phyloP scores from a whole-genome alignment of 2,797 vertebrate genomes.

The Microctenopoma lineatum region DNA sequence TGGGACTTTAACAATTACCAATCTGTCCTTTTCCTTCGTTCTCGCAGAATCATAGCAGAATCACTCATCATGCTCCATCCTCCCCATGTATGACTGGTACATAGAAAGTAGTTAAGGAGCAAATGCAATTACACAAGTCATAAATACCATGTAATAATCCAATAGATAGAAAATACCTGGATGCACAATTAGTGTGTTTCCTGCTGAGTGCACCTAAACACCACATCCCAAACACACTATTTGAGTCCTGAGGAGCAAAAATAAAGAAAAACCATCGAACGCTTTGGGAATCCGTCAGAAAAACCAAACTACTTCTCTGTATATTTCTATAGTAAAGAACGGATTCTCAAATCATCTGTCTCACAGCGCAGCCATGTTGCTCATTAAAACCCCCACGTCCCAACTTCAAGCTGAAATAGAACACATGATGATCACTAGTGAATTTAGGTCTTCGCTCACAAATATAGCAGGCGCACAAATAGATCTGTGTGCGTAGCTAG shows the following conservation, averaged over 20 bases:
- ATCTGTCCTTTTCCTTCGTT: no score
- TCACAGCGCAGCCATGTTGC: conserved; percentile 14
- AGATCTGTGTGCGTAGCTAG: neutral
- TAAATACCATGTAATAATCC: no score
- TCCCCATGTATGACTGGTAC: no score
- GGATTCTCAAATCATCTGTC: neutral
- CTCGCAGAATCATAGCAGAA: no score
- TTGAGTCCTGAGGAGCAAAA: neutral
- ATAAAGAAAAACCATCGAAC: neutral
- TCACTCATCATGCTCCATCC: no score
- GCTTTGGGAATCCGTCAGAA: neutral
- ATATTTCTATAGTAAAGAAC: neutral
- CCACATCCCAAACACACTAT: neutral
- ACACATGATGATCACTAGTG: conserved; percentile 3
- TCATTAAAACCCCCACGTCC: conserved; percentile 33
- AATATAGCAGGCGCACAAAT: conserved; percentile 32
- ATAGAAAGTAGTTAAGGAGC: no score
- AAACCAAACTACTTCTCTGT: neutral
- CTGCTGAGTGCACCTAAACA: neutral
- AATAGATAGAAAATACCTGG: neutral
- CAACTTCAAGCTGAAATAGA: conserved; percentile 33
- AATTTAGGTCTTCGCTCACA: conserved; percentile 32
- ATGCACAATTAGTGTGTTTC: neutral
- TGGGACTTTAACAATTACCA: no score
- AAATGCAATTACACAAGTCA: no score